phyloP scores from a whole-genome alignment of 2,797 vertebrate species.

The Spinus pinus region DNA sequence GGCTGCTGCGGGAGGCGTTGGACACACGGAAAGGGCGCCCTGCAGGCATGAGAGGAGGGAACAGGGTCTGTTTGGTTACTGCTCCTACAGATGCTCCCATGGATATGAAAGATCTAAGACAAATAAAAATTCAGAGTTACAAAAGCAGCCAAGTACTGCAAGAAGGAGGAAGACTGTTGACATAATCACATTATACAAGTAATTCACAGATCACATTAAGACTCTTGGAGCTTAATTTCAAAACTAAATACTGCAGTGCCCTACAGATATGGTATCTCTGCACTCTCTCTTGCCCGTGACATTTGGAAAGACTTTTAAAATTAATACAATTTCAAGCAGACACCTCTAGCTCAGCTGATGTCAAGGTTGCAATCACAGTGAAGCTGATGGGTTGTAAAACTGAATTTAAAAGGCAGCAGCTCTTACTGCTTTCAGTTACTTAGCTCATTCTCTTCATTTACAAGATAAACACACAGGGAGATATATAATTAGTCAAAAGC shows the following conservation, averaged over 20 bases:
- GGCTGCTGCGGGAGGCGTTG: slow-evolving; percentile 74
- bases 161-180: background rate
- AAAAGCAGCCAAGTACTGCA: background rate
- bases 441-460: background rate
- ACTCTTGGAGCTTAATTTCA: background rate
- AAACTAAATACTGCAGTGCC: background rate
- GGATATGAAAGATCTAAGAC: slow-evolving; percentile 76
- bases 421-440: background rate
- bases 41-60: slow-evolving; percentile 69
- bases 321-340: background rate
- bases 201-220: background rate
- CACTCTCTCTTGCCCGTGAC: background rate
- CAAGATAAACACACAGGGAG: background rate
- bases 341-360: background rate
- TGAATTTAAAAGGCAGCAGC: background rate
- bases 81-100: slow-evolving; percentile 76
- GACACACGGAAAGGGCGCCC: slow-evolving; percentile 81
- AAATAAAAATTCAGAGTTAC: slow-evolving; percentile 7
- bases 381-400: background rate
- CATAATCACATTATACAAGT: rapidly evolving
- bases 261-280: background rate
- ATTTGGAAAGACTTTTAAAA: background rate
- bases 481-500: background rate
- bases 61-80: slow-evolving; percentile 75
- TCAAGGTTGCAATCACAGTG: background rate